Conservation (phyloP, 2,113 vertebrate species). For the Otolemur garnettii region DNA sequence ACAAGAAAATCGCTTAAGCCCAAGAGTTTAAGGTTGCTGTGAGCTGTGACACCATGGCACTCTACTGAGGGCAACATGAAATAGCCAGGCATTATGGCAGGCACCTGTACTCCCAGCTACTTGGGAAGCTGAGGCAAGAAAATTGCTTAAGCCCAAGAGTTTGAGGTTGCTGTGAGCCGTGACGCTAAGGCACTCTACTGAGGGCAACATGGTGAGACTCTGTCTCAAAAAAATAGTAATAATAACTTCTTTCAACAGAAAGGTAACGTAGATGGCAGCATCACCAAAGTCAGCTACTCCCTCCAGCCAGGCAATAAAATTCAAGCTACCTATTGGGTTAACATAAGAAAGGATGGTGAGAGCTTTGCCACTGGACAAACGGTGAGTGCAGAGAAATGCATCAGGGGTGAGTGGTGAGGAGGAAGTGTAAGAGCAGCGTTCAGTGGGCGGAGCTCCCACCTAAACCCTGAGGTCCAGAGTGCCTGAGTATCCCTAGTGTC, state of each 20-base stretch:
- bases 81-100: too few species aligned
- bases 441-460: not conserved
- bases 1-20: too few species aligned
- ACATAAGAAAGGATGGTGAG: not conserved
- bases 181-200: too few species aligned
- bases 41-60: too few species aligned
- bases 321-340: not conserved
- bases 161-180: too few species aligned
- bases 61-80: too few species aligned
- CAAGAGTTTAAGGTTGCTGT: too few species aligned
- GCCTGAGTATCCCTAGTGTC: not conserved
- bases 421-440: not conserved
- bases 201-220: too few species aligned
- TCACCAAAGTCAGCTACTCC: not conserved
- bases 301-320: not conserved
- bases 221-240: not conserved
- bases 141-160: too few species aligned
- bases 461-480: not conserved
- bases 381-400: slow-evolving; percentile 58
- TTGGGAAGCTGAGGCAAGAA: too few species aligned
- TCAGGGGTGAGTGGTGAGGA: not conserved
- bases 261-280: not conserved
- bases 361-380: not conserved
- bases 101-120: too few species aligned
- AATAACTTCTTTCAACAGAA: slow-evolving; percentile 26